Evolutionary conservation across 2,888 invertebrate genomes (phyloP).

Genomic region (Lochmaea crataegi): DNA sequence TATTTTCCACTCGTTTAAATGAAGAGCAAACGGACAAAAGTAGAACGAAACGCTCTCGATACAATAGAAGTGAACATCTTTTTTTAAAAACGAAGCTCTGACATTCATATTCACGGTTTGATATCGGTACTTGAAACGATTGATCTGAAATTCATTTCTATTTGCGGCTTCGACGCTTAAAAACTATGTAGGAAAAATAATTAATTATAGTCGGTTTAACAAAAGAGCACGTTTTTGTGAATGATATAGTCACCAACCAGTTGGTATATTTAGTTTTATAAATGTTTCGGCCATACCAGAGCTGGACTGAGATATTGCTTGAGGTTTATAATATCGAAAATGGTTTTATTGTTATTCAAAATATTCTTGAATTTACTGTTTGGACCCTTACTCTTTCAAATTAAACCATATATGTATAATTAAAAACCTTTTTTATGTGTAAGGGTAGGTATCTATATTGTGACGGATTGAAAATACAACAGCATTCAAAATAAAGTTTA

Average conservation of each 20-base stretch:
- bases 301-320: background rate
- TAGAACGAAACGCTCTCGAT: slow-evolving; percentile 9
- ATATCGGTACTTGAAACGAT: slow-evolving; percentile 26
- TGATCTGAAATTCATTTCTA: slow-evolving; percentile 25
- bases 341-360: too few relatives aligned
- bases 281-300: slow-evolving; percentile 27
- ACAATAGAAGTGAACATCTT: slow-evolving; percentile 24
- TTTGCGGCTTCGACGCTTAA: slow-evolving; percentile 31
- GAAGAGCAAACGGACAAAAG: slow-evolving; percentile 15
- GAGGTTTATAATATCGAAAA: background rate
- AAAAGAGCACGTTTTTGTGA: slow-evolving; percentile 43
- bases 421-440: too few relatives aligned
- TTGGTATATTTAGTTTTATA: slow-evolving; percentile 39
- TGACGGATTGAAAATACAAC: too few relatives aligned
- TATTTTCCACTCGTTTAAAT: background rate
- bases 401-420: too few relatives aligned
- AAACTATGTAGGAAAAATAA: slow-evolving; percentile 41
- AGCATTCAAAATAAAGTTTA: too few relatives aligned
- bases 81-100: background rate
- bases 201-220: slow-evolving; percentile 41
- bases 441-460: too few relatives aligned
- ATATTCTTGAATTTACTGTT: too few relatives aligned
- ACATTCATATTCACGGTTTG: slow-evolving; percentile 22
- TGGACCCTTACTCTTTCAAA: too few relatives aligned
- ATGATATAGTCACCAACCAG: slow-evolving; percentile 37